A percentile compares a stretch with the other conserved stretches of the same genome.
These are phyloP conservation scores for Epinotia nisella DNA, from an alignment of 2,888 invertebrate genomes.

Conservation along the genomic window DNA sequence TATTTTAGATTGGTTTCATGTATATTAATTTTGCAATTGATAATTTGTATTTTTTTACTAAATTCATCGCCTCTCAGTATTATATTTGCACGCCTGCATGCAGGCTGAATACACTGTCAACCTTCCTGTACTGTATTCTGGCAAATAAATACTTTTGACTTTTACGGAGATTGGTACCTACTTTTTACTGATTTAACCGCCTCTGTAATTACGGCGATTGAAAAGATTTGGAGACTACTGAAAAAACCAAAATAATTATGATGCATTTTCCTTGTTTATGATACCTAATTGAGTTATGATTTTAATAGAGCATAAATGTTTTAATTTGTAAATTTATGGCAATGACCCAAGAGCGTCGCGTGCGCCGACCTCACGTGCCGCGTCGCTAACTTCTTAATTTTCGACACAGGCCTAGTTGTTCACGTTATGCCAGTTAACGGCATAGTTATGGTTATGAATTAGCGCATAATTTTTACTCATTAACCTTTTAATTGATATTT, in stretches of 20 bases:
- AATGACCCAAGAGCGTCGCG: constrained; percentile 60
- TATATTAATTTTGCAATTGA: too few relatives aligned
- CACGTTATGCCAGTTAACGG: constrained; percentile 47
- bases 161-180: too few relatives aligned
- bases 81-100: too few relatives aligned
- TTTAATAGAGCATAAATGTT: constrained; percentile 60
- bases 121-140: too few relatives aligned
- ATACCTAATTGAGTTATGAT: constrained; percentile 15
- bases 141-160: too few relatives aligned
- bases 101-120: too few relatives aligned
- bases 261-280: not conserved
- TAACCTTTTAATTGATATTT: too few relatives aligned
- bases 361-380: constrained; percentile 48
- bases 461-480: constrained; percentile 18
- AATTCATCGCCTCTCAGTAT: too few relatives aligned
- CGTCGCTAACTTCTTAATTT: constrained; percentile 57
- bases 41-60: too few relatives aligned
- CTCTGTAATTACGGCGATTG: not conserved
- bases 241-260: not conserved
- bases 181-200: too few relatives aligned
- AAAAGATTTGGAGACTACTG: not conserved
- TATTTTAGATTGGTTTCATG: too few relatives aligned
- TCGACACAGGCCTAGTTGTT: constrained; percentile 57
- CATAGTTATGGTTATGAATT: constrained; percentile 46
- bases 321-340: constrained; percentile 56